Evolutionary conservation across 1,140 invertebrate species (phyloP).

Genomic region (Adelges cooleyi): DNA sequence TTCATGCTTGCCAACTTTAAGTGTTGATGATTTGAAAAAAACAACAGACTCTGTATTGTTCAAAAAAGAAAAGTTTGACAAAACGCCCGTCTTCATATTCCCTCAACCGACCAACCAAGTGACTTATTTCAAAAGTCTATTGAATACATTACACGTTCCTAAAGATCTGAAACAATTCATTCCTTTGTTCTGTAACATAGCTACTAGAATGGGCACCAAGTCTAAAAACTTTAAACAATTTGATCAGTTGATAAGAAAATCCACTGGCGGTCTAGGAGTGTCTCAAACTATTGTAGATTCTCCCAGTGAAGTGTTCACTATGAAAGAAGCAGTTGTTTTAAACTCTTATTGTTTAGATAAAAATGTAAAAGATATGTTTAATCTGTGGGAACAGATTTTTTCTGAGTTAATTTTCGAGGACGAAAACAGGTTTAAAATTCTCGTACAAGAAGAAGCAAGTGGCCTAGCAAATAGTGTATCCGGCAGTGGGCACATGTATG

Average conservation of each 20-base stretch:
- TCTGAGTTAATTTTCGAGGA: constrained; percentile 56
- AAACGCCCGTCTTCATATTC: constrained; percentile 58
- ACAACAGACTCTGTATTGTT: constrained; percentile 48
- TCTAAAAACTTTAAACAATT: constrained; percentile 66
- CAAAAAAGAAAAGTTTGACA: constrained; percentile 43
- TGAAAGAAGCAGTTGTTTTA: constrained; percentile 62
- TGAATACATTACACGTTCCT: constrained; percentile 56
- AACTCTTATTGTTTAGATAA: constrained; percentile 72
- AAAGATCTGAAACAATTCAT: constrained; percentile 57
- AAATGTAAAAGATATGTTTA: constrained; percentile 70
- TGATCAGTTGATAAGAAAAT: constrained; percentile 64
- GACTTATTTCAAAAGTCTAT: constrained; percentile 67
- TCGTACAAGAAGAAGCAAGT: constrained; percentile 68
- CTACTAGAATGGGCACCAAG: constrained; percentile 75
- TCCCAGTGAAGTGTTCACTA: constrained; percentile 50
- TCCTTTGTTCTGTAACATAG: constrained; percentile 68
- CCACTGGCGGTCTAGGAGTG: constrained; percentile 67
- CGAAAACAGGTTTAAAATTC: constrained; percentile 60
- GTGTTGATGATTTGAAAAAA: constrained; percentile 57
- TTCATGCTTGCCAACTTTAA: constrained; percentile 66
- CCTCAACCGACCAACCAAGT: constrained; percentile 79
- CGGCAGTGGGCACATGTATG: constrained; percentile 69
- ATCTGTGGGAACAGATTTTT: constrained; percentile 68
- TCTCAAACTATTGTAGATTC: constrained; percentile 57
- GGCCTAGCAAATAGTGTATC: constrained; percentile 69